Percentiles rank a stretch among this genome's conserved stretches.
These are phyloP conservation scores for Synchiropus splendidus DNA, from an alignment of 2,113 vertebrate species.

Conservation along the genomic window DNA sequence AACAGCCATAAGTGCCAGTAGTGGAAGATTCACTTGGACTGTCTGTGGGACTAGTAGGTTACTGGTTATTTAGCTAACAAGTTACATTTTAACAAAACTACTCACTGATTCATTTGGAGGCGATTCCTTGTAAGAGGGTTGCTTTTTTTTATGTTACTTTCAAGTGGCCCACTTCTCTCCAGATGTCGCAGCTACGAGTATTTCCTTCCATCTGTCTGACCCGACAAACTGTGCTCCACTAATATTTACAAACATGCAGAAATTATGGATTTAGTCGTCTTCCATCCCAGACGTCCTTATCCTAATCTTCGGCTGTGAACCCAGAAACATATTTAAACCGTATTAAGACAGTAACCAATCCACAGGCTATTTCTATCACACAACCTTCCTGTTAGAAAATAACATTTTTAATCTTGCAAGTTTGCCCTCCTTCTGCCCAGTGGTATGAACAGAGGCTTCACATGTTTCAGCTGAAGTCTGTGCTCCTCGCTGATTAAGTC, in stretches of 20 bases:
- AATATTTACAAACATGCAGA: too few species aligned
- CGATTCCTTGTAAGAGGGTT: too few species aligned
- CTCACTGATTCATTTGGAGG: too few species aligned
- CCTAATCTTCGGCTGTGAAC: constrained; percentile 3
- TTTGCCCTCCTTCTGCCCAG: constrained; percentile 4
- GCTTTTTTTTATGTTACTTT: too few species aligned
- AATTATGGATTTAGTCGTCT: background rate
- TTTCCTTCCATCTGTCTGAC: too few species aligned
- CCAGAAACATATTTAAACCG: constrained; percentile 4
- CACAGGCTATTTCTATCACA: constrained; percentile 26
- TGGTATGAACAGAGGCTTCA: background rate
- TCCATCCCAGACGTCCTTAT: constrained; percentile 4
- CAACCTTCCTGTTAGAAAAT: constrained; percentile 26
- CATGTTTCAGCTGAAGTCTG: background rate
- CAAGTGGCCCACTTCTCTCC: too few species aligned
- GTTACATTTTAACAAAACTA: too few species aligned
- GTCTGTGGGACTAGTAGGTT: too few species aligned
- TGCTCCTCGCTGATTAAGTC: constrained; percentile 1
- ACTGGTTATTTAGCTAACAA: too few species aligned
- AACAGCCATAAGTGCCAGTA: too few species aligned
- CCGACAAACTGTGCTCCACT: background rate
- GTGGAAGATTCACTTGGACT: too few species aligned
- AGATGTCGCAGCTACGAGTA: too few species aligned
- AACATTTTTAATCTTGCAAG: constrained; percentile 31
- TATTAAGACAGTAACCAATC: constrained; percentile 1